Conservation (phyloP, 2,888 invertebrate genomes). For the Netelia fuscicornis region DNA sequence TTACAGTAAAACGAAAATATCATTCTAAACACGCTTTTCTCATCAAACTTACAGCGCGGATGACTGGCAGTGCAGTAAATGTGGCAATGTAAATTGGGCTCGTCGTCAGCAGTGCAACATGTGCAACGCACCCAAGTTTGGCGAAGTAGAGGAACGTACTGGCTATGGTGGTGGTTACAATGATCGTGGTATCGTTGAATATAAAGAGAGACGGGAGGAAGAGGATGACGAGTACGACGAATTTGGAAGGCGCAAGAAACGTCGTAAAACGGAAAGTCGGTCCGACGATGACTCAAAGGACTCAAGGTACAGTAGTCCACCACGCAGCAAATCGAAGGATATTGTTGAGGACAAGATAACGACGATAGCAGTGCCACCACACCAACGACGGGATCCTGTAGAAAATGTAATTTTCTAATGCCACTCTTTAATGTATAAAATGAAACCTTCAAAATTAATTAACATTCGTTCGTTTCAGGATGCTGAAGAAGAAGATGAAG, state of each 20-base stretch:
- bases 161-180: constrained; percentile 97
- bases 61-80: constrained; percentile 99
- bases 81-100: constrained; percentile 99
- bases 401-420: constrained; percentile 71
- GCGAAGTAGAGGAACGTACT: constrained; percentile 94
- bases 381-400: constrained; percentile 74
- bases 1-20: too few species aligned
- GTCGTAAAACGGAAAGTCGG: constrained; percentile 86
- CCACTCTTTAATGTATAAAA: not conserved
- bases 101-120: constrained; percentile 98
- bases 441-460: constrained; percentile 14
- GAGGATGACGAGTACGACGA: constrained; percentile 99
- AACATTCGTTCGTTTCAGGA: constrained; percentile 68
- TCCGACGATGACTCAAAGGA: constrained; percentile 83
- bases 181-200: constrained; percentile 98
- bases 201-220: constrained; percentile 93
- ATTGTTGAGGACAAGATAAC: constrained; percentile 73
- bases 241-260: constrained; percentile 89
- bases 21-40: constrained; percentile 5
- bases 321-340: constrained; percentile 78
- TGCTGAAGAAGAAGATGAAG: constrained; percentile 85
- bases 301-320: constrained; percentile 80
- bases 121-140: constrained; percentile 99
- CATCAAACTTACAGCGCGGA: constrained; percentile 92
- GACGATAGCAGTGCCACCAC: constrained; percentile 65